A percentile compares a stretch with the other conserved stretches of the same genome.
Conservation (phyloP, 2,113 vertebrate genomes). For the Tenebrosternarchus preto region DNA sequence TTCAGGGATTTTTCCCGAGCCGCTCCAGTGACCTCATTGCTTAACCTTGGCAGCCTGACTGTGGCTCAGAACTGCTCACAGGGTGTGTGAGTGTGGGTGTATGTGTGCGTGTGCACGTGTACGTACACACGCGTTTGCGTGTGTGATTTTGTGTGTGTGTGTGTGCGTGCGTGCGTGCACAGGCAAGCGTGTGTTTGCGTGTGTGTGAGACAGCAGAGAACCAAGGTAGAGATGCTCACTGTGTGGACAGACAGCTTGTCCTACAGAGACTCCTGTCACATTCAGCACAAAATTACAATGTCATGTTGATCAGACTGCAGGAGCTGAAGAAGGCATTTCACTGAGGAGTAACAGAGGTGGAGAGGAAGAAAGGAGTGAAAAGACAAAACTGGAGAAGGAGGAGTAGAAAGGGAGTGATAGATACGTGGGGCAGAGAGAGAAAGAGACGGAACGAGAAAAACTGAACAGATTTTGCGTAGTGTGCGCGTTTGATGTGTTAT, state of each 20-base stretch:
- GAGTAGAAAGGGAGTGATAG: constrained; percentile 1
- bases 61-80: too few relatives aligned
- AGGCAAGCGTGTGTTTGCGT: constrained; percentile 12
- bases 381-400: neutral
- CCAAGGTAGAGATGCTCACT: neutral
- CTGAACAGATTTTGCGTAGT: too few relatives aligned
- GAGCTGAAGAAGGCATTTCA: constrained; percentile 1
- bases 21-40: constrained; percentile 50
- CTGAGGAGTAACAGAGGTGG: neutral
- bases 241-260: constrained; percentile 21
- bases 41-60: constrained; percentile 65
- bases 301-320: constrained; percentile 21
- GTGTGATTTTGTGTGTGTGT: constrained; percentile 23
- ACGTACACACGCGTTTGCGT: constrained; percentile 5
- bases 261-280: constrained; percentile 31
- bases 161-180: constrained; percentile 19
- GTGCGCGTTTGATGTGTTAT: too few relatives aligned
- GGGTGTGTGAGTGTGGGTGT: constrained; percentile 9
- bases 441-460: neutral
- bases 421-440: neutral
- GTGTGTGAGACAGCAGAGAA: constrained; percentile 34
- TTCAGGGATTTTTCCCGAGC: constrained; percentile 57
- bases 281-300: constrained; percentile 23
- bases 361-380: neutral
- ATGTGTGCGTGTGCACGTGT: neutral